These are phyloP conservation scores for Eupsilia transversa DNA, from an alignment of 2,888 invertebrate species.

Conservation along the genomic window DNA sequence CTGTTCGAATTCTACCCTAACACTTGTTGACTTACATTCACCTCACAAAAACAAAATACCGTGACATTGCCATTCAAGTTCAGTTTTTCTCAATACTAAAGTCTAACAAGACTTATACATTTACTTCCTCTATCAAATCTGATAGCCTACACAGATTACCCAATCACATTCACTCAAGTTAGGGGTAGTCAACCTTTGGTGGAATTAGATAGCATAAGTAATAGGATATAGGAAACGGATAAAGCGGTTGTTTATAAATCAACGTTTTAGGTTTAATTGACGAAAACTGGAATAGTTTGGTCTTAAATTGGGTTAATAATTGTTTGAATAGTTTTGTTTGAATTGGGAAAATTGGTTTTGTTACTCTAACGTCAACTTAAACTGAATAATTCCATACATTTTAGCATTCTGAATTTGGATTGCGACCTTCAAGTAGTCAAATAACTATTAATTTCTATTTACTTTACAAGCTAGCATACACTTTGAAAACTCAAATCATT, in stretches of 20 bases:
- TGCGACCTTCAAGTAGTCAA: neutral
- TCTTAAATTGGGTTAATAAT: neutral
- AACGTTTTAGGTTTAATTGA: neutral
- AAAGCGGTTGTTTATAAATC: no score
- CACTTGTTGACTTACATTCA: no score
- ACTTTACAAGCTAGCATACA: neutral
- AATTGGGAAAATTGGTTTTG: neutral
- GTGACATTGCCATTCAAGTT: constrained; percentile 32
- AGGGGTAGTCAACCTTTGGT: constrained; percentile 37
- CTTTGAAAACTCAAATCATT: neutral
- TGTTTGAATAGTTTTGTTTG: constrained; percentile 8
- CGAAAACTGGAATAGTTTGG: neutral
- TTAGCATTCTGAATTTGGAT: neutral
- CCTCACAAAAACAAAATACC: neutral
- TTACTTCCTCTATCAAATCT: constrained; percentile 55
- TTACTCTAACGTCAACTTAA: neutral
- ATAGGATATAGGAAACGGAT: neutral
- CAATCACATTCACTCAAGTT: constrained; percentile 42
- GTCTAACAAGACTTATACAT: constrained; percentile 30
- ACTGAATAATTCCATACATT: neutral
- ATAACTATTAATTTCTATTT: neutral
- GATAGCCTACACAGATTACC: constrained; percentile 43
- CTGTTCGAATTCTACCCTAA: no score
- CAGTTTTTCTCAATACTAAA: constrained; percentile 45
- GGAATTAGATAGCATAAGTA: neutral